Base-by-base conservation (phyloP, 2,888 invertebrate genomes). In the Charanyca ferruginea region DNA sequence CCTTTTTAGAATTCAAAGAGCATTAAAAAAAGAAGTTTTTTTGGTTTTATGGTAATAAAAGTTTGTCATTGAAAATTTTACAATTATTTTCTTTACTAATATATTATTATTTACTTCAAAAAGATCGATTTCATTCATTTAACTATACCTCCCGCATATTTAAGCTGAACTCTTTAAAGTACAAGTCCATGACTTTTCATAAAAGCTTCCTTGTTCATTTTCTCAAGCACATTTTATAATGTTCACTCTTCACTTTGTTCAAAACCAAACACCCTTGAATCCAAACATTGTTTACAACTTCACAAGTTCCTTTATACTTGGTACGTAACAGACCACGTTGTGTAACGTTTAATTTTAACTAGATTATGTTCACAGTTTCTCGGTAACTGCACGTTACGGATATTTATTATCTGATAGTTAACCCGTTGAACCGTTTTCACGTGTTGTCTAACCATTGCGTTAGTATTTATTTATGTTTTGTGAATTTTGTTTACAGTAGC, bases 321-420 rank as follows among this genome's bases (percentile, higher is more conserved):
- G 52, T 47, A 64, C 2, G 38, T 38, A 38, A 74, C 60, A 71
- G 58, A 42, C 51, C 53, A 48, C 52, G 63, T 79, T 74, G 73
- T 73, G 74, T 69, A 83, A 81, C 57, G 75, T 81, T 85, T 88
- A 88, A 86, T 76, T 87, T 85, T 85, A 88, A 86, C 86, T 81
- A 65, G 66, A 77, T 75, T 72, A 77, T 82, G 76, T 73, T 78
- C 81, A 82, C 79, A 78, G 81, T 79, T 90, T 89, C 90, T 79
- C 59, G 71, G 86, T 88, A 89, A 83, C 79, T 76, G 77, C 63
- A 66, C 51, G 80, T 82, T 83, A 77, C 81, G 70, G 81, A 81
- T 87, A 89, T 90, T 88, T 89, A 87, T 86, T 89, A 88, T 86
- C 86, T 73, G 85, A 85, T 83, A 88, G 89, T 91, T 89, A 89